A percentile compares a stretch with the other conserved stretches of the same genome.
Evolutionary conservation across 53 echinoderm and acorn worm species (phyloP).

Genomic region (Astropecten irregularis): DNA sequence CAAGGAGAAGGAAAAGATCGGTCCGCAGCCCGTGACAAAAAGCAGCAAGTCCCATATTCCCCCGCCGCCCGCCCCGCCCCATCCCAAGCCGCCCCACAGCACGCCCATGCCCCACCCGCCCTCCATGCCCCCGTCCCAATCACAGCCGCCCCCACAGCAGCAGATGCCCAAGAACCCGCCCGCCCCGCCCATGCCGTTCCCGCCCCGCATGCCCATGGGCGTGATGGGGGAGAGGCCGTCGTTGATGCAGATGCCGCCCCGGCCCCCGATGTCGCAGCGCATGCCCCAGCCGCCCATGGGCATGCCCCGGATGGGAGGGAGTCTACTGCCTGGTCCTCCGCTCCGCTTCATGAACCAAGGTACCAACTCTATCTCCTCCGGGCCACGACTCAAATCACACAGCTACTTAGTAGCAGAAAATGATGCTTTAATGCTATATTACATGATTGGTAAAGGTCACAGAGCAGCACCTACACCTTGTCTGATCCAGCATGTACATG

Average conservation of each 20-base stretch:
- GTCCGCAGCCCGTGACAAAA: slow-evolving; percentile 68
- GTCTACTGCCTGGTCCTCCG: slow-evolving; percentile 34
- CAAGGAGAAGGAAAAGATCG: slow-evolving; percentile 90
- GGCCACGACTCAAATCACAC: too few species aligned
- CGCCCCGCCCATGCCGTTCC: slow-evolving; percentile 45
- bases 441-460: too few species aligned
- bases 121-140: slow-evolving; percentile 54
- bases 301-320: slow-evolving; percentile 58
- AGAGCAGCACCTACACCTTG: too few species aligned
- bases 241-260: slow-evolving; percentile 65
- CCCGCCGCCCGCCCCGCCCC: slow-evolving; percentile 58
- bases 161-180: slow-evolving; percentile 23
- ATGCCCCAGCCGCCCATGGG: slow-evolving; percentile 65
- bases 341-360: slow-evolving; percentile 46
- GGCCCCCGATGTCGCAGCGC: slow-evolving; percentile 62
- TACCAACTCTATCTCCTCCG: not conserved
- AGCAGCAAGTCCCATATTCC: slow-evolving; percentile 38
- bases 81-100: slow-evolving; percentile 22
- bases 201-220: slow-evolving; percentile 51
- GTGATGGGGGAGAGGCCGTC: slow-evolving; percentile 5
- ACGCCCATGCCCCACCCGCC: slow-evolving; percentile 46
- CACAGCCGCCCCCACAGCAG: slow-evolving; percentile 12
- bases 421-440: too few species aligned
- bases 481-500: too few species aligned
- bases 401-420: too few species aligned